Conservation (phyloP, 2,797 vertebrate genomes). For the Sebastes elongatus region DNA sequence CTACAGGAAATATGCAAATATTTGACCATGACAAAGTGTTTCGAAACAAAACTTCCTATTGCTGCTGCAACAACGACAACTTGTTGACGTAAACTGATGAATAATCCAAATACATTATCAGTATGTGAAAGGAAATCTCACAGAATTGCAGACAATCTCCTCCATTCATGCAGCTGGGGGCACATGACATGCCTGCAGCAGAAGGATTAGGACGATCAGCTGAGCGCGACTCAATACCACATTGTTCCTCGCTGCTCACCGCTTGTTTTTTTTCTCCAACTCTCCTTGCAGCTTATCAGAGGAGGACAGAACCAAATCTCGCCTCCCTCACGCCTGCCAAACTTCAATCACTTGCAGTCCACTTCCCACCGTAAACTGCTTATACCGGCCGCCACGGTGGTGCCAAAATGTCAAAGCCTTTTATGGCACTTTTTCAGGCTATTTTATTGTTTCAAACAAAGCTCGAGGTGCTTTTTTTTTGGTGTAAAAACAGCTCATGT, state of each 20-base stretch:
- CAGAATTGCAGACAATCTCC: conserved; percentile 76
- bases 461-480: conserved; percentile 17
- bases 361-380: conserved; percentile 47
- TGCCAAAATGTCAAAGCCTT: conserved; percentile 44
- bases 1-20: conserved; percentile 29
- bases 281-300: conserved; percentile 73
- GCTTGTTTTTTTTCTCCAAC: conserved; percentile 69
- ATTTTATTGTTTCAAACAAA: conserved; percentile 35
- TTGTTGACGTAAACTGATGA: conserved; percentile 44
- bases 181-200: conserved; percentile 81
- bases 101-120: conserved; percentile 64
- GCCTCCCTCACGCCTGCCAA: conserved; percentile 49
- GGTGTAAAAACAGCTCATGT: conserved; percentile 8
- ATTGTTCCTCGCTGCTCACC: conserved; percentile 80
- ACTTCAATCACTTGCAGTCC: conserved; percentile 65
- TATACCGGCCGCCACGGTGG: conserved; percentile 20
- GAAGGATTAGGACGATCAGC: conserved; percentile 83
- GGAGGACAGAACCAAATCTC: conserved; percentile 70
- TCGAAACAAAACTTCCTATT: neutral
- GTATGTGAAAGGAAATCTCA: conserved; percentile 68
- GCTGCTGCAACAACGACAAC: conserved; percentile 9
- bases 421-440: conserved; percentile 17
- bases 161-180: conserved; percentile 76
- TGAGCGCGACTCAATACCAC: conserved; percentile 81
- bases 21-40: neutral